Base-by-base conservation (phyloP, 1,140 invertebrate genomes). In the Glomeris maerens region DNA sequence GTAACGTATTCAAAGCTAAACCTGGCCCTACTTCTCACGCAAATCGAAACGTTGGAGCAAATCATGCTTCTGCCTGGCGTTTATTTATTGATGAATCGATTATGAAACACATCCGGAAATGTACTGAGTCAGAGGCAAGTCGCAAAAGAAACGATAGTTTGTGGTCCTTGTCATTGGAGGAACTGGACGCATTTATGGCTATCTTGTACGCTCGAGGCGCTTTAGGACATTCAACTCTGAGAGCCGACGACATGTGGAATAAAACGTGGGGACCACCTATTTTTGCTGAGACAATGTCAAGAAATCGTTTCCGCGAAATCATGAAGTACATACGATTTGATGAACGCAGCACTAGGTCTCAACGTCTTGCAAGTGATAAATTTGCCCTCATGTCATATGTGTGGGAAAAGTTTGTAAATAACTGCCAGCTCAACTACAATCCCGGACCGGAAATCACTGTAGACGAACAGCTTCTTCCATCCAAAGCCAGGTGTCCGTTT, bases 261-360 rank as follows among this genome's bases (percentile, higher is more conserved):
- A 36, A 36, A 17, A 10, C 10, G 17, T 36, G 31, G 31, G 31
- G 10, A 17, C 31, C 31, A 36, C 31, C 31, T 36, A 36, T 36
- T 13, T 36, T 36, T 36, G 17, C 31, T 13, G 31, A 36, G 31
- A 36, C 31, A 36, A 36, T 36, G 31, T 10, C 31, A 36, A 36
- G 31, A 36, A 36, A 36, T 36, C 17, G 31, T 17, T 36, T 36
- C 17, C 10, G 17, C 10, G 31, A 36, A 36, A 36, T 36, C 10
- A 36, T 36, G 31, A 36, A 36, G 31, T 36, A 36, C 17, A 36
- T 36, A 36, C 31, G 31, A 36, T 36, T 36, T 36, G 31, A 36
- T 36, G 31, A 36, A 36, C 17, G 31, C 17, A 36, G 31, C 31
- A 36, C 31, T 13, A 36, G 31, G 17, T 36, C 31, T 36, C 10